Base-by-base conservation (phyloP, 2,113 vertebrate genomes). In the Progne subis region DNA sequence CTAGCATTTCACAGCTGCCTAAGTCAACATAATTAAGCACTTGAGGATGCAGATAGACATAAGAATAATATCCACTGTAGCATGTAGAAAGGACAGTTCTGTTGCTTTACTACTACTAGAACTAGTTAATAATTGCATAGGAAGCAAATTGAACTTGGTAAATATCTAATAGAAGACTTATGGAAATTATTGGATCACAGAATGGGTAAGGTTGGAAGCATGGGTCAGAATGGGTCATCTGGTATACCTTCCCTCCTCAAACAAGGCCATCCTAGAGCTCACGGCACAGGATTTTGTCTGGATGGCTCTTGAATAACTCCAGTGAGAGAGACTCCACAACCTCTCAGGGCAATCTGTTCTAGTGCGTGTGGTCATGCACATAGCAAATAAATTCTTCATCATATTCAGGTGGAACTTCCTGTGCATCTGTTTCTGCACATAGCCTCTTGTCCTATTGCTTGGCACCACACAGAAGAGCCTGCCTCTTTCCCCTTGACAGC, bases 201-300 rank as follows among this genome's bases (percentile, higher is more conserved):
- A 46, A 59, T 9, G 10, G 8, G 8, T 24, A 14, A 52, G 8
- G 12, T 11, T 60, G 61, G 32, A 60, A 75, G 7, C 2, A 1
- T 52, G 53, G 11, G 20, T 44, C 19, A 60, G 19, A 68, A 32
- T 46, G 23, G 13, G 16, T 20, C 18, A 5, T 14, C 28, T 52
- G 15, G 13, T 49, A 17, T 31, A 34, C 5, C 6, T 8, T 61
- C 17, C 20, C 29, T 47, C 12, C 17, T 49, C 31, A 34, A 61
- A 29, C 8, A 16, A 6, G 17, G 14, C 18, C 32, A 46, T 29
- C 7, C 28, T 15, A n/a, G 32, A 46, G 15, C 7, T 21, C 29
- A 25, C 1, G 1, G 5, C 50, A 61, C 0, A 0, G 41, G 34
- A 43, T 61, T 69, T n/a, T 43, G 6, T 34, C 29, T 41, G 21